Evolutionary conservation across 2,113 vertebrate species (phyloP).

Genomic region (Corythornis vintsioides): DNA sequence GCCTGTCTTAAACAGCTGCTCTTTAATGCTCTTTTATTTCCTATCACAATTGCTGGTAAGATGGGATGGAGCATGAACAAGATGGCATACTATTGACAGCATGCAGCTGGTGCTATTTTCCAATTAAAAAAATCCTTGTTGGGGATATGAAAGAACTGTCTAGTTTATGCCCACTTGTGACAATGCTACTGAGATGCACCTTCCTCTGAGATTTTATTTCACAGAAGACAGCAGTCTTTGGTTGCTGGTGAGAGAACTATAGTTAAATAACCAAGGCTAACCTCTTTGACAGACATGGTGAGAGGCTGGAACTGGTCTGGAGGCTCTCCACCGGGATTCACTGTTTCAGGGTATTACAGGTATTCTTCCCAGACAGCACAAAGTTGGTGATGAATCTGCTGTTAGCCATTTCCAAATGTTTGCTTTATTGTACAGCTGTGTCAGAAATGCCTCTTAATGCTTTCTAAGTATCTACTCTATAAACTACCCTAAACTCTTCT

Average conservation of each 20-base stretch:
- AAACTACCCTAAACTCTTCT: neutral
- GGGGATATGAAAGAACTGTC: constrained; percentile 6
- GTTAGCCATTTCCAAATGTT: neutral
- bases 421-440: neutral
- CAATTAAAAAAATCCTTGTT: constrained; percentile 44
- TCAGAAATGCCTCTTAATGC: neutral
- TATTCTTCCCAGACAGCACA: neutral
- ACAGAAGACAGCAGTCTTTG: neutral
- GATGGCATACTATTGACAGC: constrained; percentile 26
- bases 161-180: constrained; percentile 8
- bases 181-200: neutral
- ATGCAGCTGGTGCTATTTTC: constrained; percentile 44
- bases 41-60: constrained; percentile 8
- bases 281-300: neutral
- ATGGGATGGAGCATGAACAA: neutral
- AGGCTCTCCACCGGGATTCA: neutral
- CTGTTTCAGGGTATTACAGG: neutral
- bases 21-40: constrained; percentile 55
- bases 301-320: neutral
- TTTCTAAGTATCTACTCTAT: neutral
- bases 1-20: constrained; percentile 1
- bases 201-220: constrained; percentile 21
- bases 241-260: neutral
- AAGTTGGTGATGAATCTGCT: neutral
- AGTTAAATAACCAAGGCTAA: neutral